phyloP scores from a whole-genome alignment of 37 sponge, comb jelly and placozoan genomes.

The Ianthella basta region DNA sequence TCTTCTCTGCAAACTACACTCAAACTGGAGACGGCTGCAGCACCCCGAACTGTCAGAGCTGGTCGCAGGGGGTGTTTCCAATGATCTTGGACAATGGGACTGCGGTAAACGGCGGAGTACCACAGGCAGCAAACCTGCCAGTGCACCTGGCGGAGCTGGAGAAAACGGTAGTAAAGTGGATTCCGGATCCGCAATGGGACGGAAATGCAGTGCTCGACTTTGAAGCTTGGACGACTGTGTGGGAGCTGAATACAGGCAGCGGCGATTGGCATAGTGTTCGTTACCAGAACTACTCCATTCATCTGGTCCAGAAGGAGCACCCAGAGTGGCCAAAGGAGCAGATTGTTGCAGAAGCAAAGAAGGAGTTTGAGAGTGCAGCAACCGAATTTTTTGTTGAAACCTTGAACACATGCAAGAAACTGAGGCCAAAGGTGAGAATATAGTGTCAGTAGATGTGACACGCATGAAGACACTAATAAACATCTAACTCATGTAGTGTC shows the following conservation, averaged over 20 bases:
- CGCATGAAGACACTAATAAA: no score
- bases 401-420: constrained; percentile 21
- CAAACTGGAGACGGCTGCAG: constrained; percentile 41
- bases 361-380: constrained; percentile 32
- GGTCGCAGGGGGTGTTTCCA: constrained; percentile 52
- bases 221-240: constrained; percentile 51
- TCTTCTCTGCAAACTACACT: constrained; percentile 45
- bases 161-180: constrained; percentile 25
- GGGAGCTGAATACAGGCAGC: constrained; percentile 37
- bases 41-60: constrained; percentile 18
- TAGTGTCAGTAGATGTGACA: neutral
- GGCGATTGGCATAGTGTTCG: constrained; percentile 35
- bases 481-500: no score
- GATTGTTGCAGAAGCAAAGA: constrained; percentile 27
- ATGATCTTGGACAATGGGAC: constrained; percentile 11
- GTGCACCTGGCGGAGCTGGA: constrained; percentile 18
- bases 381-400: constrained; percentile 39
- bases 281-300: constrained; percentile 42
- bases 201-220: constrained; percentile 60
- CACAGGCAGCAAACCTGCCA: constrained; percentile 41
- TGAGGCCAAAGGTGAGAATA: constrained; percentile 36
- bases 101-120: constrained; percentile 43
- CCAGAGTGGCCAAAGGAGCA: constrained; percentile 35
- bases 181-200: constrained; percentile 39
- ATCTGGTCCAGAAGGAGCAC: constrained; percentile 26